These are phyloP conservation scores for Sternarchorhynchus goeldii DNA, from an alignment of 2,797 vertebrate species.

Conservation along the genomic window DNA sequence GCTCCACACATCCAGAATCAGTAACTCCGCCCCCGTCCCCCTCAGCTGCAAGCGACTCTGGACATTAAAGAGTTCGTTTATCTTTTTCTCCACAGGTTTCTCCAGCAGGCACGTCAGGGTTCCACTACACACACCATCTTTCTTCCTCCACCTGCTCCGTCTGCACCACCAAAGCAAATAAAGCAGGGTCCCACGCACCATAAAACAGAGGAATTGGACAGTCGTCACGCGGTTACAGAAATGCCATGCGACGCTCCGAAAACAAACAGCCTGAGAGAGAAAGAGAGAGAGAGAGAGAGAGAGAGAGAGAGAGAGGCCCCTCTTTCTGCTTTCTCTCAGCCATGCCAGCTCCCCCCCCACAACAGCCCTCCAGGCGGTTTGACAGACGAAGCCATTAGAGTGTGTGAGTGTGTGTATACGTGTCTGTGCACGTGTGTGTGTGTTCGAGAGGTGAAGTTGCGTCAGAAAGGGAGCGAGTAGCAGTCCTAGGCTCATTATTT, in stretches of 20 bases:
- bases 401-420: not conserved
- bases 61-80: constrained; percentile 36
- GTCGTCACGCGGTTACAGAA: too few species aligned
- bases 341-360: too few species aligned
- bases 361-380: too few species aligned
- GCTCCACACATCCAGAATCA: not conserved
- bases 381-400: not conserved
- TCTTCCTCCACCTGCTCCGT: not conserved
- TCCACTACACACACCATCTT: not conserved
- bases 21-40: not conserved
- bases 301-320: not conserved
- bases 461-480: not conserved
- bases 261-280: constrained; percentile 23
- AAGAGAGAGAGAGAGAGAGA: not conserved
- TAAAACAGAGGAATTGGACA: not conserved
- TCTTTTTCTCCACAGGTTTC: not conserved
- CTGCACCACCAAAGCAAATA: constrained; percentile 10
- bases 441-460: not conserved
- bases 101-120: not conserved
- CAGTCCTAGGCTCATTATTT: not conserved
- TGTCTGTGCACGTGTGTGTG: not conserved
- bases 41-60: not conserved
- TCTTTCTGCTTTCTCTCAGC: not conserved
- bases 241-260: not conserved
- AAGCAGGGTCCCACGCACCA: constrained; percentile 8